Conservation (phyloP, 2,888 invertebrate genomes). For the Acheta domesticus region DNA sequence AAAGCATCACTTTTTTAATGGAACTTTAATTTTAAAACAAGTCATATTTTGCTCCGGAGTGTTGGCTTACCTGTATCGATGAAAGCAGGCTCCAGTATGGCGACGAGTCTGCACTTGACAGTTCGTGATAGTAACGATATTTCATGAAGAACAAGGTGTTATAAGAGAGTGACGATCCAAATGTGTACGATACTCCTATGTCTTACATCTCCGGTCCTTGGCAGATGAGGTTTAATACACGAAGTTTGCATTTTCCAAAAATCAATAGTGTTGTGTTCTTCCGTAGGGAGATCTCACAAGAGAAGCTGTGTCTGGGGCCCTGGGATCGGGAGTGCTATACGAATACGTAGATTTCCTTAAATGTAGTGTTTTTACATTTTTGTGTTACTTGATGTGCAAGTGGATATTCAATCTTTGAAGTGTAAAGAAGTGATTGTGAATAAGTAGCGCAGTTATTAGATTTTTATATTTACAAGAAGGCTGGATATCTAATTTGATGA, state of each 20-base stretch:
- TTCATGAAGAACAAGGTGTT: slow-evolving; percentile 11
- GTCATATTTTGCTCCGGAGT: no score
- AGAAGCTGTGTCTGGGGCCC: slow-evolving; percentile 28
- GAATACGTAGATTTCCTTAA: slow-evolving; percentile 23
- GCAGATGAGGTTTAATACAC: not conserved
- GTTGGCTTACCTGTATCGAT: slow-evolving; percentile 23
- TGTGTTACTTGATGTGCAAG: not conserved
- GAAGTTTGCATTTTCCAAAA: not conserved
- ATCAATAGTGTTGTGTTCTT: slow-evolving; percentile 22
- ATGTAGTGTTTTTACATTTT: slow-evolving; percentile 12
- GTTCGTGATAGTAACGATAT: slow-evolving; percentile 18
- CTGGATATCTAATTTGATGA: not conserved
- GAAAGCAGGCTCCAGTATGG: slow-evolving; percentile 29
- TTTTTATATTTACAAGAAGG: not conserved
- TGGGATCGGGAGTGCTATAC: slow-evolving; percentile 22
- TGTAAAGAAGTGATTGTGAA: not conserved
- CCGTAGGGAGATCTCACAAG: slow-evolving; percentile 19
- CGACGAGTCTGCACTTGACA: slow-evolving; percentile 30
- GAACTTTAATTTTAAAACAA: no score
- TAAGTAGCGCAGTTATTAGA: not conserved
- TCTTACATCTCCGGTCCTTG: not conserved
- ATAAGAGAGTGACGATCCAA: not conserved
- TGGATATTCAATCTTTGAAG: not conserved
- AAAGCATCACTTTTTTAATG: no score
- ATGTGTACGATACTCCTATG: not conserved